Base-by-base conservation (phyloP, 2,113 vertebrate genomes). In the Callipepla squamata region DNA sequence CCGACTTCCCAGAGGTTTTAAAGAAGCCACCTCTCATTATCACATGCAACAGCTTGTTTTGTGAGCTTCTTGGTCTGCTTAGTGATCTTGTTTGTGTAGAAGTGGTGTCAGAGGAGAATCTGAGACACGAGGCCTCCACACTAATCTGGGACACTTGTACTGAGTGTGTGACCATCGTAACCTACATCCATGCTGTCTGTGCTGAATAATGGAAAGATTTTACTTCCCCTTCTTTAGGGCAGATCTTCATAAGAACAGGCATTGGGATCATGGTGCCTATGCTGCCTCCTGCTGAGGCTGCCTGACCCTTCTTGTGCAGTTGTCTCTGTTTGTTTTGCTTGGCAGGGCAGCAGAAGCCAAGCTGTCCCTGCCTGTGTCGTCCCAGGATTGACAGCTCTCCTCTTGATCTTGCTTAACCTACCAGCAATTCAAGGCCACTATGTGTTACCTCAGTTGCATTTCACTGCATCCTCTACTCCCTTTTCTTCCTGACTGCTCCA, bases 111-210 rank as follows among this genome's bases (percentile, higher is more conserved):
- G 50, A 38, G 38, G 61, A 47, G 45, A 81, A 40, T 48, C 38
- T 36, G 6, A 23, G 55, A 26, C 38, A 7, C 44, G 61, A 22
- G 44, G 65, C 23, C 51, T 47, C 5, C 3, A 1, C 20, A 21
- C 21, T 11, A 63, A 57, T 48, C 42, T 63, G 63, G 59, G 38
- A 40, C 28, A 15, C 48, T 42, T 76, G 18, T 34, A 26, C 28
- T 3, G 38, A 17, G 17, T 25, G n/a, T 32, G 8, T 47, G 28
- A 57, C 7, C 3, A 17, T n/a, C 44, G 4, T 9, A 53, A 26
- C 23, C 72, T 1, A 0, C 30, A 28, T 48, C 47, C 3, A 0
- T 13, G 19, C 32, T 50, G 42, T 48, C 53, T n/a, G 1, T 11
- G 26, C 42, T 57, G 61, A 57, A 42, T 45, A 11, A 3, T 5